These are phyloP conservation scores for Camarhynchus parvulus DNA, from an alignment of 2,113 vertebrate genomes.

Conservation along the genomic window DNA sequence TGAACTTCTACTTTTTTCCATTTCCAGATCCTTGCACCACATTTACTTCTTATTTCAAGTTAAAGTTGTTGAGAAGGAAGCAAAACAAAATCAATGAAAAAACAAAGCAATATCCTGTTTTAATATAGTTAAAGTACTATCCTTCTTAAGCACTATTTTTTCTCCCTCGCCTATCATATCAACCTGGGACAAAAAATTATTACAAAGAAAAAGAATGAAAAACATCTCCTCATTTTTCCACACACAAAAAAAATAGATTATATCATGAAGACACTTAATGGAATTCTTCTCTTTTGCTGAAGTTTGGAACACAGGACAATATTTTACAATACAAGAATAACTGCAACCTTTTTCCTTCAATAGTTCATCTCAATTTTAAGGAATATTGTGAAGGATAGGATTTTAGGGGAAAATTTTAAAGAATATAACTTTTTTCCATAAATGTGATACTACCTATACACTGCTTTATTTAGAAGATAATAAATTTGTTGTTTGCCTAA, in stretches of 20 bases:
- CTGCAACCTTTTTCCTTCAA: neutral
- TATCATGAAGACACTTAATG: neutral
- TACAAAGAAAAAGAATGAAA: neutral
- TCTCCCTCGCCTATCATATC: neutral
- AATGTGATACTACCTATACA: neutral
- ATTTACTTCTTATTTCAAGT: neutral
- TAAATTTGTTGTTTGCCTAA: neutral
- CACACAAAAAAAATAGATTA: neutral
- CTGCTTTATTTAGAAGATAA: neutral
- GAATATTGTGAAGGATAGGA: neutral
- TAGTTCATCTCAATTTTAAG: neutral
- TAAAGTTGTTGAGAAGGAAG: neutral
- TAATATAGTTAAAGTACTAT: neutral
- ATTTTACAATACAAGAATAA: neutral
- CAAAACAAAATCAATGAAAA: neutral
- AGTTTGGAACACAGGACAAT: neutral
- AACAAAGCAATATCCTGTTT: neutral
- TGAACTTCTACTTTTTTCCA: neutral
- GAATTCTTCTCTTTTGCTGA: neutral
- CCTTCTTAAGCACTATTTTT: neutral
- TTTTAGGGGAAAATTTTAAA: neutral
- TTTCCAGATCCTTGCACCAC: neutral
- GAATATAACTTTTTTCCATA: neutral
- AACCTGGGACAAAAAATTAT: neutral
- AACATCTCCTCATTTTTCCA: neutral